Evolutionary conservation across 2,888 invertebrate species (phyloP).

Genomic region (Monopis laevigella): DNA sequence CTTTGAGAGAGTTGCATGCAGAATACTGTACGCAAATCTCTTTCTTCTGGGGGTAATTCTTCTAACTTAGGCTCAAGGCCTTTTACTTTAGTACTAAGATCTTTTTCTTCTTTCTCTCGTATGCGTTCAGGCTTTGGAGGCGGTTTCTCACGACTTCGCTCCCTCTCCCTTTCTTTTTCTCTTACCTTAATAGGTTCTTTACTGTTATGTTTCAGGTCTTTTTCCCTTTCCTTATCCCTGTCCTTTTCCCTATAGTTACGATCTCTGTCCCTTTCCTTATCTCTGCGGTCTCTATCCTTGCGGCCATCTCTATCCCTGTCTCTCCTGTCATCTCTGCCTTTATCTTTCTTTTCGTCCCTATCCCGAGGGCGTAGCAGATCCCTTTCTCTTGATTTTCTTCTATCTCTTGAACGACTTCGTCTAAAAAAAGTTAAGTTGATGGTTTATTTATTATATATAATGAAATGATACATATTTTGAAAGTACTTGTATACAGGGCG

Average conservation of each 20-base stretch:
- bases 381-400: conserved; percentile 12
- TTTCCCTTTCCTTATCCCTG: conserved; percentile 24
- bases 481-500: too few relatives aligned
- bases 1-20: conserved; percentile 98
- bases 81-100: conserved; percentile 54
- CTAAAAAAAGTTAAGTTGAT: too few relatives aligned
- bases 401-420: conserved; percentile 26
- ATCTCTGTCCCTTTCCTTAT: conserved; percentile 38
- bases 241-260: conserved; percentile 36
- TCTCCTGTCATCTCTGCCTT: conserved; percentile 24
- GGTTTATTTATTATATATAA: too few relatives aligned
- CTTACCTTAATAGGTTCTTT: conserved; percentile 50
- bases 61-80: conserved; percentile 70
- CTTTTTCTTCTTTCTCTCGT: conserved; percentile 35
- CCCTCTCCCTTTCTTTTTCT: conserved; percentile 23
- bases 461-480: too few relatives aligned
- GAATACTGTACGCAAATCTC: conserved; percentile 98
- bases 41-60: conserved; percentile 93
- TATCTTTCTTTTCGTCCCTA: conserved; percentile 53
- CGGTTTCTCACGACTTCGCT: conserved; percentile 25
- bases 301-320: conserved; percentile 34
- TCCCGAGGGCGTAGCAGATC: conserved; percentile 49
- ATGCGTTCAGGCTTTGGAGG: conserved; percentile 43
- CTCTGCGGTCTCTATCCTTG: conserved; percentile 31
- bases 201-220: conserved; percentile 31